Base-by-base conservation (phyloP, 2,113 vertebrate species). In the Saguinus midas region DNA sequence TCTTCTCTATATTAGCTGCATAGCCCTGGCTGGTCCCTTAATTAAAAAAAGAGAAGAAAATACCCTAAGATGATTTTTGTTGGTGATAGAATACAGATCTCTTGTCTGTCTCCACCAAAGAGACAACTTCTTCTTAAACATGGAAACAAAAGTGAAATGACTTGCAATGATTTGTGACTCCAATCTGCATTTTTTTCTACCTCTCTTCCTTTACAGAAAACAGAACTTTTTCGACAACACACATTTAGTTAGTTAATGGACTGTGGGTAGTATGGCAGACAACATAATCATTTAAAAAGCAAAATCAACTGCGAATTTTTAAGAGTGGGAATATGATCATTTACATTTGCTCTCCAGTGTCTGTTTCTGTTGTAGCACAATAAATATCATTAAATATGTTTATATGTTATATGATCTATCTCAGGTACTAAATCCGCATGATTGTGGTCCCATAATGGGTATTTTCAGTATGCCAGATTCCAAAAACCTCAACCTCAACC, bases 71-170 rank as follows among this genome's bases (percentile, higher is more conserved):
- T 0, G 27, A 64, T 20, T 92, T 87, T 55, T 55, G 80, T 23
- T 76, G 21, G 20, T 86, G 81, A 95, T 0, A 92, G 85, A 90
- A 86, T 40, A 64, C 50, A 97, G 79, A 87, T 82, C 68, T 94
- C 48, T 52, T 18, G 27, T 52, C 87, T 85, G 40, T 95, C 66
- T 93, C 50, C 43, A 78, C 21, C n/a, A 81, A 80, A 89, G n/a
- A 96, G 66, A 64, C n/a, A 78, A 37, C 8, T 72, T 64, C 13
- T 82, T 64, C 83, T 97, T 88, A 80, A 94, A 50, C 37, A 80
- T 4, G 64, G 48, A 96, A 97, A 90, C 48, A 55, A 85, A 61
- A 68, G 73, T 64, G 43, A 58, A 94, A 50, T 82, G 29, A 96
- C 68, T 52, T 27, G 66, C 75, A 86, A 52, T n/a, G 75, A 95